A percentile compares a stretch with the other conserved stretches of the same genome.
Conservation (phyloP, 2,888 invertebrate species). For the Cerastis leucographa region DNA sequence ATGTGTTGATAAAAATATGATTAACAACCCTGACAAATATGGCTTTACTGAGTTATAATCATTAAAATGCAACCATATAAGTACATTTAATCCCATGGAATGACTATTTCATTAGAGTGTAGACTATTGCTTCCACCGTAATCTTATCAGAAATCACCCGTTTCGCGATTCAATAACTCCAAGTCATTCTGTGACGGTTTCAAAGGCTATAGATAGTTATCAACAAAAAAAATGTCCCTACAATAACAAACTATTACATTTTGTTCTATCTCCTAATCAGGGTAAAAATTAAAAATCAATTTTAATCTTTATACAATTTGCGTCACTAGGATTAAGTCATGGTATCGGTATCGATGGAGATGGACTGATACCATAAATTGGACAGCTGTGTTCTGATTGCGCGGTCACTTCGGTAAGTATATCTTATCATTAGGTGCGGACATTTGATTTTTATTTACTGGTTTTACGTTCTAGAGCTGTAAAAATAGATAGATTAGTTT, state of each 20-base stretch:
- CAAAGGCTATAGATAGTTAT: too few relatives aligned
- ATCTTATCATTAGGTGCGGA: slow-evolving; percentile 68
- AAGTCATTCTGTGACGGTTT: too few relatives aligned
- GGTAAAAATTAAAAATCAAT: slow-evolving; percentile 45
- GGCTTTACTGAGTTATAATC: too few relatives aligned
- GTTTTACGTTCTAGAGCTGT: slow-evolving; percentile 10
- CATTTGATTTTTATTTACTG: slow-evolving; percentile 59
- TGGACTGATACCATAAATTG: slow-evolving; percentile 55
- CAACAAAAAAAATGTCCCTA: slow-evolving; percentile 24
- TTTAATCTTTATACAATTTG: slow-evolving; percentile 45
- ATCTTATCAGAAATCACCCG: too few relatives aligned
- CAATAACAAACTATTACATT: slow-evolving; percentile 37
- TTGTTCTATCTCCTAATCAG: slow-evolving; percentile 32
- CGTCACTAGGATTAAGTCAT: slow-evolving; percentile 60
- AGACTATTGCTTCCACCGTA: too few relatives aligned
- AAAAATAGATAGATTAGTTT: slow-evolving; percentile 8
- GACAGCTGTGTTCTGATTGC: slow-evolving; percentile 55
- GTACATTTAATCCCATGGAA: too few relatives aligned
- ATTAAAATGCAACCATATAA: too few relatives aligned
- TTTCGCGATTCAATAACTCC: too few relatives aligned
- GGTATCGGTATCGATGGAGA: slow-evolving; percentile 46
- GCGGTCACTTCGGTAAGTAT: slow-evolving; percentile 37
- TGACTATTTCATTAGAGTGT: too few relatives aligned
- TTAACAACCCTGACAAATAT: too few relatives aligned
- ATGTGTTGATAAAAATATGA: too few relatives aligned